These are phyloP conservation scores for Ormyrus labotus DNA, from an alignment of 2,888 invertebrate species.

Conservation along the genomic window DNA sequence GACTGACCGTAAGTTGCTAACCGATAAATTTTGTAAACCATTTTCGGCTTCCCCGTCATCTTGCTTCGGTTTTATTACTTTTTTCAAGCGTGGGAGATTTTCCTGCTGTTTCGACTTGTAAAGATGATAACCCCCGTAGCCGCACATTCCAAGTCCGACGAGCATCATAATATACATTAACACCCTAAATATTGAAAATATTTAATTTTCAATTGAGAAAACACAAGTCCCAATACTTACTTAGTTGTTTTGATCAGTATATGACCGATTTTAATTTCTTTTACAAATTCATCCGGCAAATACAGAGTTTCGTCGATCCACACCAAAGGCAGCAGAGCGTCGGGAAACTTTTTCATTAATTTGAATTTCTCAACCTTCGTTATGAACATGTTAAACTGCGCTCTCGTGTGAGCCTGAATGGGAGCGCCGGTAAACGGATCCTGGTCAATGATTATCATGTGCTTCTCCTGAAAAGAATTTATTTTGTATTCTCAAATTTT, in stretches of 20 bases:
- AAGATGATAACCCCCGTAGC: slow-evolving; percentile 73
- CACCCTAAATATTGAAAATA: slow-evolving; percentile 6
- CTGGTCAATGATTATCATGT: slow-evolving; percentile 86
- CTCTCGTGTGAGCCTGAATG: slow-evolving; percentile 82
- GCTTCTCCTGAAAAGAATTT: slow-evolving; percentile 77
- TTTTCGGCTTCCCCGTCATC: slow-evolving; percentile 63
- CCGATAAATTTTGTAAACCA: slow-evolving; percentile 53
- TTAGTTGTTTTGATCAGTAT: slow-evolving; percentile 52
- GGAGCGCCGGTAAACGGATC: slow-evolving; percentile 89
- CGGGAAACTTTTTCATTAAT: slow-evolving; percentile 81
- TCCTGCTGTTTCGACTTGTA: slow-evolving; percentile 67
- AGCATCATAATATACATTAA: slow-evolving; percentile 27
- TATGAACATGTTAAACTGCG: slow-evolving; percentile 85
- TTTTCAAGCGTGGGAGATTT: not conserved
- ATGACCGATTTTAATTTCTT: slow-evolving; percentile 64
- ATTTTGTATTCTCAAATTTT: not conserved
- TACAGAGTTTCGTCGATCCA: slow-evolving; percentile 86
- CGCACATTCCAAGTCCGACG: slow-evolving; percentile 66
- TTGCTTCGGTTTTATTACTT: not conserved
- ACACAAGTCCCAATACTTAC: slow-evolving; percentile 58
- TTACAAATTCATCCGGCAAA: slow-evolving; percentile 64
- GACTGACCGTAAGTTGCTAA: slow-evolving; percentile 65
- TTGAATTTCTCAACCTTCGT: slow-evolving; percentile 81
- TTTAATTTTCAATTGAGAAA: not conserved
- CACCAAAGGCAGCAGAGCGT: slow-evolving; percentile 83